A percentile compares a stretch with the other conserved stretches of the same genome.
Evolutionary conservation across 2,113 vertebrate genomes (phyloP).

Genomic region (Gambusia holbrooki): DNA sequence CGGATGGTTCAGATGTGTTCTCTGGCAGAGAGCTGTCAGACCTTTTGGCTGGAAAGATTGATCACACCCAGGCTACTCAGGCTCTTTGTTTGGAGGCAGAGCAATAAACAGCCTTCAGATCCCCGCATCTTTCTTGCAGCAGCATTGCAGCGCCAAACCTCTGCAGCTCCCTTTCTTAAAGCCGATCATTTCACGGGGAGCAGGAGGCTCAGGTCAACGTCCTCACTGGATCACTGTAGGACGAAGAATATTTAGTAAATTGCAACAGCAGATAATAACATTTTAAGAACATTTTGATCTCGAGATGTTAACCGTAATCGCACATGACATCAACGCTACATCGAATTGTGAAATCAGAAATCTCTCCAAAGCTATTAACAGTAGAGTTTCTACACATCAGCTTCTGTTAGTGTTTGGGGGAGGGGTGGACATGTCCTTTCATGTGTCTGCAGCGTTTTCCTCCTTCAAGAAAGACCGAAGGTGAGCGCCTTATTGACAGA

Average conservation of each 20-base stretch:
- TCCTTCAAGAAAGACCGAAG: slow-evolving; percentile 75
- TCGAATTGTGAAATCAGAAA: neutral
- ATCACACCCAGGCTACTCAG: slow-evolving; percentile 90
- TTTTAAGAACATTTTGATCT: neutral
- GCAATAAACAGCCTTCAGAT: slow-evolving; percentile 88
- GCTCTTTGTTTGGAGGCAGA: slow-evolving; percentile 99
- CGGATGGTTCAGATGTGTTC: slow-evolving; percentile 97
- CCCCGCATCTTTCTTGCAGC: slow-evolving; percentile 69
- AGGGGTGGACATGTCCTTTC: slow-evolving; percentile 29
- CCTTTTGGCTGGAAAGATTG: slow-evolving; percentile 98
- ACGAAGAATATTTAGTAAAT: neutral
- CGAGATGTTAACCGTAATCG: neutral
- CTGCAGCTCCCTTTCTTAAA: neutral
- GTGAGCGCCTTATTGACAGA: slow-evolving; percentile 75
- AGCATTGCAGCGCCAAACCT: slow-evolving; percentile 63
- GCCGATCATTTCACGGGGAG: neutral
- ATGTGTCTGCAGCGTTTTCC: slow-evolving; percentile 22
- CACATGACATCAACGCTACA: neutral
- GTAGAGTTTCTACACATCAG: neutral
- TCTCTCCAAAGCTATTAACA: neutral
- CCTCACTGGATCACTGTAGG: neutral
- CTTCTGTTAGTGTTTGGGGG: slow-evolving; percentile 39
- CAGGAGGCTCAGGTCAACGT: neutral
- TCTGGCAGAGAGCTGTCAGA: slow-evolving; percentile 99
- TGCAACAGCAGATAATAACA: neutral